Evolutionary conservation across 2,113 vertebrate species (phyloP).

Genomic region (Crotalus tigris): DNA sequence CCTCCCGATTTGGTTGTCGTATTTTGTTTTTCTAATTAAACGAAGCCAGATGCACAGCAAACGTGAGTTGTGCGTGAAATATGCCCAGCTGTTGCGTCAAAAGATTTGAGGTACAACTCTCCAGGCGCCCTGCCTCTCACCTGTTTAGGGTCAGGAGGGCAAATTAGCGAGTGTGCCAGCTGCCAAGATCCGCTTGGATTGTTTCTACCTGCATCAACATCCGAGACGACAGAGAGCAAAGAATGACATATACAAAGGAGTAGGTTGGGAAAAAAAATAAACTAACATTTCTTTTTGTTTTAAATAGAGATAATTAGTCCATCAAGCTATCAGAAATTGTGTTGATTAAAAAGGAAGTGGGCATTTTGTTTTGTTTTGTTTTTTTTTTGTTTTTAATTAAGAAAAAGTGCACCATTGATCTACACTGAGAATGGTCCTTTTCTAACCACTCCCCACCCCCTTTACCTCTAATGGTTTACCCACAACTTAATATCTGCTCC

Average conservation of each 20-base stretch:
- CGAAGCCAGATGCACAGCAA: constrained; percentile 38
- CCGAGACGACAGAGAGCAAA: constrained; percentile 19
- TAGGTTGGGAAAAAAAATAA: not conserved
- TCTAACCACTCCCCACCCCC: not conserved
- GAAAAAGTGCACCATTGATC: not conserved
- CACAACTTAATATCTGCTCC: not conserved
- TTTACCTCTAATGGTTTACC: not conserved
- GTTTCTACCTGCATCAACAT: constrained; percentile 39
- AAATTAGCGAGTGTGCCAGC: constrained; percentile 49
- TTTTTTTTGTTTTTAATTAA: too few species aligned
- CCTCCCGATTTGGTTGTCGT: not conserved
- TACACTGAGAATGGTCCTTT: not conserved
- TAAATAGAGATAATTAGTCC: not conserved
- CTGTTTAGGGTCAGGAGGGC: constrained; percentile 47
- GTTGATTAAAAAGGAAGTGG: not conserved
- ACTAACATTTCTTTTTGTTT: not conserved
- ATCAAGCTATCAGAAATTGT: not conserved
- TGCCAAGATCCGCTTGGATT: constrained; percentile 42
- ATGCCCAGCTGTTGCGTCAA: constrained; percentile 47
- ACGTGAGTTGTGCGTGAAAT: constrained; percentile 48
- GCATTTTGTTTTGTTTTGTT: too few species aligned
- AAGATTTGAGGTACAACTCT: constrained; percentile 15
- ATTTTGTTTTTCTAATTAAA: constrained; percentile 46
- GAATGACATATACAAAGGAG: not conserved
- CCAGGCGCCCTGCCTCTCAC: constrained; percentile 22